A percentile compares a stretch with the other conserved stretches of the same genome.
Conservation (phyloP, 1,140 invertebrate genomes). For the Drosophila sp. region DNA sequence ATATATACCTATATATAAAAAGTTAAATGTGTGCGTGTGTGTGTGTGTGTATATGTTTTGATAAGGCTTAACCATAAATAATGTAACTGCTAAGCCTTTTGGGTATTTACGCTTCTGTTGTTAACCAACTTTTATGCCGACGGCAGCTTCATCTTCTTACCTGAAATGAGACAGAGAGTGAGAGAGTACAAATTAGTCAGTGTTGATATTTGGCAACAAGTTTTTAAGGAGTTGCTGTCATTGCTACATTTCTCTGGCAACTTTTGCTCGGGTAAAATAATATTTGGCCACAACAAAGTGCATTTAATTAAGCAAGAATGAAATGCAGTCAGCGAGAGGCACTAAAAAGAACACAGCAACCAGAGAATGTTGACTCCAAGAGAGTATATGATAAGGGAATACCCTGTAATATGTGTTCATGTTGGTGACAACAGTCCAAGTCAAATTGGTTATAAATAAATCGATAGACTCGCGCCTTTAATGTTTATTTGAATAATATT, state of each 20-base stretch:
- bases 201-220: constrained; percentile 48
- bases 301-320: constrained; percentile 72
- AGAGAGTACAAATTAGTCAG: constrained; percentile 41
- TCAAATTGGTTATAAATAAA: too few species aligned
- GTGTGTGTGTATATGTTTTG: constrained; percentile 49
- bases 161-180: constrained; percentile 52
- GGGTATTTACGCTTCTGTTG: constrained; percentile 77
- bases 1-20: constrained; percentile 1
- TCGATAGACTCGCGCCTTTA: too few species aligned
- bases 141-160: constrained; percentile 59
- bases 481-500: too few species aligned
- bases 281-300: constrained; percentile 73
- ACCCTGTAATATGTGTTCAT: constrained; percentile 2
- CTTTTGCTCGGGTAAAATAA: constrained; percentile 68
- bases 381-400: not conserved
- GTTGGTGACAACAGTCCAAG: too few species aligned
- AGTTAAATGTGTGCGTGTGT: constrained; percentile 1
- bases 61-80: constrained; percentile 73
- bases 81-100: constrained; percentile 73
- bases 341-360: constrained; percentile 27
- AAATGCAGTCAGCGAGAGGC: constrained; percentile 47
- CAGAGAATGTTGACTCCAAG: not conserved
- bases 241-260: constrained; percentile 35
- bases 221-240: constrained; percentile 33
- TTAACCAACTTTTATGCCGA: constrained; percentile 60